phyloP scores from a whole-genome alignment of 2,888 invertebrate species.

The Euzophera pinguis region DNA sequence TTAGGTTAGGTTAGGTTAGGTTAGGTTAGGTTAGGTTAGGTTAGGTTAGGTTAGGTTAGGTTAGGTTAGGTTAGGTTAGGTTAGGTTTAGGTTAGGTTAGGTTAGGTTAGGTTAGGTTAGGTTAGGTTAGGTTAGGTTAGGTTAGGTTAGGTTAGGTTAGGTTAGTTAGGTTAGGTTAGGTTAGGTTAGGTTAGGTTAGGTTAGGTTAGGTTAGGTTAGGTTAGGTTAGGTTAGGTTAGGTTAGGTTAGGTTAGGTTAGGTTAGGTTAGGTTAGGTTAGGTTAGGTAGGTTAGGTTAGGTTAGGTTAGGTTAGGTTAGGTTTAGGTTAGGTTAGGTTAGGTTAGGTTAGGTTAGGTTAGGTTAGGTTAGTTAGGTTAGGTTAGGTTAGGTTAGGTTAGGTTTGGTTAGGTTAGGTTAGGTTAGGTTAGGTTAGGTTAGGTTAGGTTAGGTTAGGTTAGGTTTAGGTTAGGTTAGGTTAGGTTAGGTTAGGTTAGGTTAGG shows the following conservation, averaged over 20 bases:
- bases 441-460: slow-evolving; percentile 26
- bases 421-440: slow-evolving; percentile 22
- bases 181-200: slow-evolving; percentile 25
- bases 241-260: slow-evolving; percentile 15
- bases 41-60: slow-evolving; percentile 21
- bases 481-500: slow-evolving; percentile 27
- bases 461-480: slow-evolving; percentile 26
- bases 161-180: slow-evolving; percentile 21
- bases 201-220: slow-evolving; percentile 25
- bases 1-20: slow-evolving; percentile 12
- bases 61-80: slow-evolving; percentile 8
- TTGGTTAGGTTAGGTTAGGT: slow-evolving; percentile 26
- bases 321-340: slow-evolving; percentile 26
- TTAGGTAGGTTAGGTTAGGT: slow-evolving; percentile 24
- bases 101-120: slow-evolving; percentile 20
- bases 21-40: slow-evolving; percentile 12
- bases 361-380: slow-evolving; percentile 16
- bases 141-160: slow-evolving; percentile 20
- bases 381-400: slow-evolving; percentile 23
- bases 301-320: slow-evolving; percentile 24
- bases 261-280: slow-evolving; percentile 18
- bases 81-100: slow-evolving; percentile 4
- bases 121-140: slow-evolving; percentile 20
- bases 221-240: slow-evolving; percentile 20
- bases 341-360: slow-evolving; percentile 24